Percentiles rank a stretch among this genome's conserved stretches.
Evolutionary conservation across 2,888 invertebrate species (phyloP).

Genomic region (Timandra comae): DNA sequence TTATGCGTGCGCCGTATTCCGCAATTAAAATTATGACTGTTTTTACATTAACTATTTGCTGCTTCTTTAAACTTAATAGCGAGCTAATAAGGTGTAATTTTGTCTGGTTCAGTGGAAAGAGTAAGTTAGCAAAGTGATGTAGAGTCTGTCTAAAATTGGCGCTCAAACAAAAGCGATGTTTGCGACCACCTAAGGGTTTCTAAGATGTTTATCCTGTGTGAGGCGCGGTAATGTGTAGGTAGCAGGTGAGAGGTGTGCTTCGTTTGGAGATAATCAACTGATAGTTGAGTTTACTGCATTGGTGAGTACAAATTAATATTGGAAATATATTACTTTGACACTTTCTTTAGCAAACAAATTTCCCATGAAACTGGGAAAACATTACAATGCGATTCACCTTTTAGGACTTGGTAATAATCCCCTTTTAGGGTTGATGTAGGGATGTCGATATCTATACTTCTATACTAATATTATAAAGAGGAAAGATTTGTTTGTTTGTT

Average conservation of each 20-base stretch:
- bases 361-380: no score
- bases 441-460: no score
- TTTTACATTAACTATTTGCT: conserved; percentile 4
- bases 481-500: no score
- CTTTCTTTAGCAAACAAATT: no score
- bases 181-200: conserved; percentile 70
- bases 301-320: no score
- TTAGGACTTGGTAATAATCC: no score
- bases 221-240: conserved; percentile 18
- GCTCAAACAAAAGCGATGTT: conserved; percentile 62
- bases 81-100: conserved; percentile 25
- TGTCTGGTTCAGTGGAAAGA: conserved; percentile 11
- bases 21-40: conserved; percentile 57
- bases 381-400: no score
- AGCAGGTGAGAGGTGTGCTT: neutral
- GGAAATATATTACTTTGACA: no score
- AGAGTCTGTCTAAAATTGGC: conserved; percentile 56
- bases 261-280: no score
- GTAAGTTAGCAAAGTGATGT: conserved; percentile 34
- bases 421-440: no score
- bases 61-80: conserved; percentile 11
- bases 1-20: conserved; percentile 43
- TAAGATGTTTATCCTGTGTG: conserved; percentile 39
- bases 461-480: no score
- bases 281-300: no score